Base-by-base conservation (phyloP, 2,797 vertebrate genomes). In the Schizothorax lantsangensis region DNA sequence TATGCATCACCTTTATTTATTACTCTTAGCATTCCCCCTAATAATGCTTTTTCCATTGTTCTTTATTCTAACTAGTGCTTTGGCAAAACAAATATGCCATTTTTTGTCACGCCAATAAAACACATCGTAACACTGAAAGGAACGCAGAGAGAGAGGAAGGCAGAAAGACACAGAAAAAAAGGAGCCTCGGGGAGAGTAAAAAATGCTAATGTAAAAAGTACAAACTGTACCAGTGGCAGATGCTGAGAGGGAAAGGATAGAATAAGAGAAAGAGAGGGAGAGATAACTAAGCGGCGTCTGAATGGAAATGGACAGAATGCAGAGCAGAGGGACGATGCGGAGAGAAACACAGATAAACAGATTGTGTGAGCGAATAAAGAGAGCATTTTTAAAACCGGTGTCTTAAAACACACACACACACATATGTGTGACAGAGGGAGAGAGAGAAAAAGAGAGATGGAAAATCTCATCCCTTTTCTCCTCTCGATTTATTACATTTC, bases 281-380 rank as follows among this genome's bases (percentile, higher is more conserved):
- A 75, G 79, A 36, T 80, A 81, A 84, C 75, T 86, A 81, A 86
- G 75, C 64, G 40, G 54, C 33, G 36, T 64, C 54, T 88, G 80
- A 88, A 88, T 82, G 72, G 57, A 74, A 88, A 86, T 49, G 57
- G 85, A 84, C 88, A 89, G 88, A 88, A 81, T 84, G 40, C 75
- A 85, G 81, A 89, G 73, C 84, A 84, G 84, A 84, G 84, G 86
- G 86, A 81, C 26, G 71, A 79, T 82, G 75, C 6, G 49, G 47
- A 83, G 74, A 62, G 79, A 78, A 85, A 72, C 77, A 72, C 78
- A 81, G 86, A 88, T 73, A 86, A 84, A 89, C 75, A 82, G 86
- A 85, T 84, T 23, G 74, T 52, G 75, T 49, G 81, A 83, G 73
- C 38, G 84, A 81, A 85, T 66, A 89, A 73, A 33, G 83, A 80